A percentile compares a stretch with the other conserved stretches of the same genome.
phyloP scores from a whole-genome alignment of 2,888 invertebrate genomes.

The Caenorhabditis sp. region DNA sequence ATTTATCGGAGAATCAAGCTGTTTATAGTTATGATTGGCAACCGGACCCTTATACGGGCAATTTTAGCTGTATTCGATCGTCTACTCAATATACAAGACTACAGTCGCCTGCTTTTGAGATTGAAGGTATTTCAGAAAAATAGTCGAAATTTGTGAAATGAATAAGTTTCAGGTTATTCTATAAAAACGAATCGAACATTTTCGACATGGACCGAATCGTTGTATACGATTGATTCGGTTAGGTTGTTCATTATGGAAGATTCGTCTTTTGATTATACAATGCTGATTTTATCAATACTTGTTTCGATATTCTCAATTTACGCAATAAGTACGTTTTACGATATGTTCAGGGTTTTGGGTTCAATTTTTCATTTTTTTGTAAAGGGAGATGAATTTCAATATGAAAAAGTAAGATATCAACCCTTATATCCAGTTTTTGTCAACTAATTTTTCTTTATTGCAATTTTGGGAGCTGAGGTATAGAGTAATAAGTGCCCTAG shows the following conservation, averaged over 20 bases:
- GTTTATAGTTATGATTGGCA: slow-evolving; percentile 64
- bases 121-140: slow-evolving; percentile 42
- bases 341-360: too few relatives aligned
- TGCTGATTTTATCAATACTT: slow-evolving; percentile 26
- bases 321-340: slow-evolving; percentile 25
- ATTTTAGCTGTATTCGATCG: slow-evolving; percentile 55
- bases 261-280: slow-evolving; percentile 18
- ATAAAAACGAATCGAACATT: slow-evolving; percentile 34
- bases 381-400: too few relatives aligned
- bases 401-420: too few relatives aligned
- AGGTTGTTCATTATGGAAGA: slow-evolving; percentile 59
- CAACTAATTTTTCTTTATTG: too few relatives aligned
- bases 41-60: slow-evolving; percentile 43
- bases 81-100: slow-evolving; percentile 40
- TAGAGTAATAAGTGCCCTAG: too few relatives aligned
- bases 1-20: slow-evolving; percentile 38
- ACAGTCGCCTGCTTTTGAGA: slow-evolving; percentile 64
- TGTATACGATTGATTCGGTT: slow-evolving; percentile 50
- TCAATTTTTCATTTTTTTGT: too few relatives aligned
- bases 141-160: too few relatives aligned
- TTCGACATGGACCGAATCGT: slow-evolving; percentile 66
- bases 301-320: slow-evolving; percentile 41
- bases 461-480: too few relatives aligned
- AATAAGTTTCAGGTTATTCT: slow-evolving; percentile 8
- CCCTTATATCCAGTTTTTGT: too few relatives aligned